phyloP scores from a whole-genome alignment of 2,113 vertebrate species.

The Natator depressus region DNA sequence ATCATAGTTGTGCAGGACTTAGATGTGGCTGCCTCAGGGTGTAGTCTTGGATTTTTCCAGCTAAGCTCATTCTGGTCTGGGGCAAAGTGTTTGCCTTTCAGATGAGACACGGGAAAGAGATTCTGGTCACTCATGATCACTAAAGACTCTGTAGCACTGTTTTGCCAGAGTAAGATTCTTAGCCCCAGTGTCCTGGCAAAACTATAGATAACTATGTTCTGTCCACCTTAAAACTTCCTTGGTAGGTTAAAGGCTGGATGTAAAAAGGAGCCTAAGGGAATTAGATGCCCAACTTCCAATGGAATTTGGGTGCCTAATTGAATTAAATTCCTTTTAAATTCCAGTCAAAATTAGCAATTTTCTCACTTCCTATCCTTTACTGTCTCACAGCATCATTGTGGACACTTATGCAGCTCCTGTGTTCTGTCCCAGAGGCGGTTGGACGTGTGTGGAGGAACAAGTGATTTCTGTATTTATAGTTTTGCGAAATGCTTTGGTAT shows the following conservation, averaged over 20 bases:
- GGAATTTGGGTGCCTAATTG: neutral
- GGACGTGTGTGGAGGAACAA: neutral
- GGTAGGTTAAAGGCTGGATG: neutral
- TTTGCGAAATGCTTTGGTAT: neutral
- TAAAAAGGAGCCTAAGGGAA: neutral
- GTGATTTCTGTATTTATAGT: neutral
- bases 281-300: neutral
- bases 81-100: neutral
- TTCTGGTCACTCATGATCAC: neutral
- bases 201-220: neutral
- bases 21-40: neutral
- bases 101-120: neutral
- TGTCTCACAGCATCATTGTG: neutral
- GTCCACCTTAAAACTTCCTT: neutral
- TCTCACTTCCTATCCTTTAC: neutral
- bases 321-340: neutral
- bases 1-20: neutral
- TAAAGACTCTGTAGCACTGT: neutral
- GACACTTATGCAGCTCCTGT: neutral
- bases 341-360: neutral
- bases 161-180: neutral
- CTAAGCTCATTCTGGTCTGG: neutral
- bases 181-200: neutral
- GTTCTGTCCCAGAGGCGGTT: neutral
- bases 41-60: neutral